These are phyloP conservation scores for Brachystomella parvula DNA, from an alignment of 1,140 invertebrate genomes.

Conservation along the genomic window DNA sequence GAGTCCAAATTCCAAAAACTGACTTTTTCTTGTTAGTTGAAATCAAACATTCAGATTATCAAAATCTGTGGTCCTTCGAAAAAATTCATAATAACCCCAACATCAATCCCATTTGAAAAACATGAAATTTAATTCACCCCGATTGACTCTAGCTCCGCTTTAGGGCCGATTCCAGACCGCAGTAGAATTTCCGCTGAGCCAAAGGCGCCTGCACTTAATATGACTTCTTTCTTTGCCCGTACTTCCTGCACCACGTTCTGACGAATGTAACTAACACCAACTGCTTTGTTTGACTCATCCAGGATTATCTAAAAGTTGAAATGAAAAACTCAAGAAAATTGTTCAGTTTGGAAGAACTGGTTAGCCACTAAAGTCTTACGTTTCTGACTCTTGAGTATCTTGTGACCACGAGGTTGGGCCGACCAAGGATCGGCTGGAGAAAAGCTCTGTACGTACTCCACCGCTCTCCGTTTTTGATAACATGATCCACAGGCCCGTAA, in stretches of 20 bases:
- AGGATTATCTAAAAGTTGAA: neutral
- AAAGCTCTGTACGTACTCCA: conserved; percentile 65
- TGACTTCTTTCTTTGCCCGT: conserved; percentile 21
- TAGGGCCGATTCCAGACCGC: conserved; percentile 2
- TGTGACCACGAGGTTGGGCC: conserved; percentile 56
- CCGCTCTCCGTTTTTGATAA: conserved; percentile 59
- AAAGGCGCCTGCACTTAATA: conserved; percentile 6
- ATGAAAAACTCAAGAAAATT: conserved; percentile 34
- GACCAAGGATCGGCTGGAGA: conserved; percentile 54
- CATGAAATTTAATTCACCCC: neutral
- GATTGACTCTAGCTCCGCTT: neutral
- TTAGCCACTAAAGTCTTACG: no score
- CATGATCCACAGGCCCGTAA: conserved; percentile 43
- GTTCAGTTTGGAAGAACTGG: no score
- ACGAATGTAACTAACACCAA: neutral
- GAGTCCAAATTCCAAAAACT: no score
- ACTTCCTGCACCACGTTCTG: neutral
- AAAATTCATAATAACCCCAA: no score
- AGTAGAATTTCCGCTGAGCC: conserved; percentile 2
- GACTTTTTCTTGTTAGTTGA: no score
- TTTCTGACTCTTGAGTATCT: conserved; percentile 52
- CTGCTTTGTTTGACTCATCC: neutral
- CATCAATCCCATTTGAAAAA: no score
- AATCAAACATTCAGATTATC: no score
- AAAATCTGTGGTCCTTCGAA: no score